Conservation (phyloP, 2,888 invertebrate species). For the Saturnia pavonia region DNA sequence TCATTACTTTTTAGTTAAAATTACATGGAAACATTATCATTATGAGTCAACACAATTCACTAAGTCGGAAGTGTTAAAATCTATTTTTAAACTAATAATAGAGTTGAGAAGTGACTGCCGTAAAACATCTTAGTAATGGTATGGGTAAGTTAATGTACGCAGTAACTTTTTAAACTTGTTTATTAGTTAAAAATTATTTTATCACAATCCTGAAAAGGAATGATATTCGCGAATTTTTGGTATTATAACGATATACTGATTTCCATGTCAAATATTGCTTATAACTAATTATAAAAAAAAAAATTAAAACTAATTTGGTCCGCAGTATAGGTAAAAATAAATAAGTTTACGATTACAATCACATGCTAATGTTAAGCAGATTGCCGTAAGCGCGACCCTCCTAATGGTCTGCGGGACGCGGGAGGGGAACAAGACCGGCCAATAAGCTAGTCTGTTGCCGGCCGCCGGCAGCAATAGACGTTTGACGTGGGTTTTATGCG, state of each 20-base stretch:
- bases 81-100: not conserved
- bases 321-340: constrained; percentile 2
- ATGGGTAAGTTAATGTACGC: no score
- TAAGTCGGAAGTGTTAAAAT: not conserved
- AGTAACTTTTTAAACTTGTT: no score
- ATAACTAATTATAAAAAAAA: not conserved
- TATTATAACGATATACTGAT: not conserved
- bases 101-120: not conserved
- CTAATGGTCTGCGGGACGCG: no score
- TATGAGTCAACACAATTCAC: not conserved
- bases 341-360: not conserved
- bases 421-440: no score
- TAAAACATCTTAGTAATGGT: no score
- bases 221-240: not conserved
- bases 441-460: no score
- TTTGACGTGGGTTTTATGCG: no score
- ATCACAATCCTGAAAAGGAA: not conserved
- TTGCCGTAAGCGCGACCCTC: no score
- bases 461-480: no score
- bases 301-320: constrained; percentile 11
- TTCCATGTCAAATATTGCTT: not conserved
- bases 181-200: no score
- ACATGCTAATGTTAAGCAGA: not conserved
- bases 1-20: not conserved
- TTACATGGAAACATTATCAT: not conserved